phyloP scores from a whole-genome alignment of 1,140 invertebrate species.

The Acromyrmex echinatior region DNA sequence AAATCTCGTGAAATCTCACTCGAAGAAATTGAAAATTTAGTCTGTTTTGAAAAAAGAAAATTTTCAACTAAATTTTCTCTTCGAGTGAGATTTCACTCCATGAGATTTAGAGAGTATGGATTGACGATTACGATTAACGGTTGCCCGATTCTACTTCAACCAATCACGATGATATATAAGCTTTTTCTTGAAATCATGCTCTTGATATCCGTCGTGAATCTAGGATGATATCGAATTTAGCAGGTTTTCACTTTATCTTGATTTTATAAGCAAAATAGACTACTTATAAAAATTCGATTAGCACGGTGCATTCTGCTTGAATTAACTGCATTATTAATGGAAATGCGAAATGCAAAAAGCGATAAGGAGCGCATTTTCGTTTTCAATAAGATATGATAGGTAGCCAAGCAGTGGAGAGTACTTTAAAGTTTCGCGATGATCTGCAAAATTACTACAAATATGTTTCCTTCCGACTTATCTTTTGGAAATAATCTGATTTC shows the following conservation, averaged over 20 bases:
- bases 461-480: not conserved
- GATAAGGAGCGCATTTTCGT: conserved; percentile 20
- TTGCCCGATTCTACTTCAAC: too few species aligned
- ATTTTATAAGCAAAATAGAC: conserved; percentile 29
- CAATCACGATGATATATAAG: too few species aligned
- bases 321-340: conserved; percentile 2
- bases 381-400: not conserved
- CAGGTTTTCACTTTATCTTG: not conserved
- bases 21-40: too few species aligned
- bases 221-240: conserved; percentile 1
- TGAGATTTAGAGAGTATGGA: too few species aligned
- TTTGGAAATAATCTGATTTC: not conserved
- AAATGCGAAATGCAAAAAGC: not conserved
- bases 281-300: conserved; percentile 53
- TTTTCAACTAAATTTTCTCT: too few species aligned
- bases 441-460: conserved; percentile 1
- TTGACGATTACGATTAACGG: too few species aligned
- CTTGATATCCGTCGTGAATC: not conserved
- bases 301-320: conserved; percentile 8
- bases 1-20: too few species aligned
- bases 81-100: too few species aligned
- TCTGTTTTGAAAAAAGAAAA: too few species aligned
- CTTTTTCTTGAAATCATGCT: not conserved
- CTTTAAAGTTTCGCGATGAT: conserved; percentile 26
- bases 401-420: not conserved